phyloP scores from a whole-genome alignment of 2,888 invertebrate species.

The Cephonodes hylas region DNA sequence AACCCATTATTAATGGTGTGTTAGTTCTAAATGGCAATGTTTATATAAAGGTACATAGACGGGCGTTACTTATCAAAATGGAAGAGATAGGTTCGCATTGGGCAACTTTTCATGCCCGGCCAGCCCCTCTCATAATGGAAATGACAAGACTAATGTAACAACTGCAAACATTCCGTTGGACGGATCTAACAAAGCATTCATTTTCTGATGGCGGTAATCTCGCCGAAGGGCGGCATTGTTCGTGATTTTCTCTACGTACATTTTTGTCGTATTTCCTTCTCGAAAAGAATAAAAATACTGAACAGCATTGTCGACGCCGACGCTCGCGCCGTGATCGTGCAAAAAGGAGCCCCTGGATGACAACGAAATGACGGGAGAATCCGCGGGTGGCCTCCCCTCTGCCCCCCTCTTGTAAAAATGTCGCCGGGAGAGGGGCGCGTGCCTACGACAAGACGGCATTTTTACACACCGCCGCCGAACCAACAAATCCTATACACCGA shows the following conservation, averaged over 20 bases:
- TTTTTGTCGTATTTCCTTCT: constrained; percentile 68
- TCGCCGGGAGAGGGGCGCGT: constrained; percentile 69
- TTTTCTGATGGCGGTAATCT: constrained; percentile 80
- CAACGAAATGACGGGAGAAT: constrained; percentile 78
- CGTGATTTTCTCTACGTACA: constrained; percentile 69
- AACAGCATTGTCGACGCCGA: constrained; percentile 77
- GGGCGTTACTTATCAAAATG: constrained; percentile 45
- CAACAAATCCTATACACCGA: constrained; percentile 57
- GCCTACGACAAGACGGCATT: constrained; percentile 77
- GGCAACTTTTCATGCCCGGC: constrained; percentile 58
- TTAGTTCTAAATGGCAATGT: neutral
- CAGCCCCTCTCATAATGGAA: constrained; percentile 59
- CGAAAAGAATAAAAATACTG: constrained; percentile 76
- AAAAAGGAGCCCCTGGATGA: constrained; percentile 75
- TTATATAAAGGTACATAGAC: neutral
- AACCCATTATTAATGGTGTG: neutral
- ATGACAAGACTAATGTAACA: constrained; percentile 76
- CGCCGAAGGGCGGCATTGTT: constrained; percentile 79
- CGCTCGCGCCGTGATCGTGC: constrained; percentile 70
- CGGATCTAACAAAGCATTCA: constrained; percentile 77
- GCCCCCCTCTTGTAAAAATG: constrained; percentile 67
- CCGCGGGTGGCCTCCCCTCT: constrained; percentile 63
- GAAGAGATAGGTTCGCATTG: constrained; percentile 51
- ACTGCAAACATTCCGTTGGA: constrained; percentile 71
- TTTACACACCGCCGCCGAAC: constrained; percentile 62